Evolutionary conservation across 2,797 vertebrate genomes (phyloP).

Genomic region (Otus scops): DNA sequence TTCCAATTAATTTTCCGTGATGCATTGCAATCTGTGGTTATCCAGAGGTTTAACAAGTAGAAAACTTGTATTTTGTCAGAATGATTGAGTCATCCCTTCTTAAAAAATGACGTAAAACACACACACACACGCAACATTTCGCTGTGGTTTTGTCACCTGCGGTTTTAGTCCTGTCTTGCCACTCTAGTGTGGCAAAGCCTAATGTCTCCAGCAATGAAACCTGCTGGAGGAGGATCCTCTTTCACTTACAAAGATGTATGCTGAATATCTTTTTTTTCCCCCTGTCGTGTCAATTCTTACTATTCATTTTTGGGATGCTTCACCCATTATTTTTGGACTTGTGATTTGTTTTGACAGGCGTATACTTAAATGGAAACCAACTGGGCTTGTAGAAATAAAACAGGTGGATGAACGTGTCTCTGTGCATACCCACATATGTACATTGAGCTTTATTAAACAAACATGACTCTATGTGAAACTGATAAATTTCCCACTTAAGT

Average conservation of each 20-base stretch:
- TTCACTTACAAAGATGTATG: not conserved
- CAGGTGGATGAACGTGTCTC: not conserved
- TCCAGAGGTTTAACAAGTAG: not conserved
- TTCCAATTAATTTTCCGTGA: not conserved
- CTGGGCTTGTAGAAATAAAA: not conserved
- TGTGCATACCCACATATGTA: not conserved
- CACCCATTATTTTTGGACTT: not conserved
- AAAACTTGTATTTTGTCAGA: constrained; percentile 16
- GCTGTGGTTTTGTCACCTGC: not conserved
- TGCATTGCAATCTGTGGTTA: not conserved
- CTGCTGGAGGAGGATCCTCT: not conserved
- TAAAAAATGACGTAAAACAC: not conserved
- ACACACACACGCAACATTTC: not conserved
- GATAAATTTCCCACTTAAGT: not conserved
- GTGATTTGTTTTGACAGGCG: not conserved
- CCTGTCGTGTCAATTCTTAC: not conserved
- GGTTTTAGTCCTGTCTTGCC: not conserved
- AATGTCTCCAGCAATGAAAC: not conserved
- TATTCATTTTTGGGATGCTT: constrained; percentile 4
- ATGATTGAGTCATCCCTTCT: not conserved
- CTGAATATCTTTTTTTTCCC: not conserved
- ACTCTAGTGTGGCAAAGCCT: not conserved
- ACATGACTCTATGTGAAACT: rapidly evolving
- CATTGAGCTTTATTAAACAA: not conserved
- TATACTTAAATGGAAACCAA: not conserved